Evolutionary conservation across 2,888 invertebrate genomes (phyloP).

Genomic region (Tachina lurida): DNA sequence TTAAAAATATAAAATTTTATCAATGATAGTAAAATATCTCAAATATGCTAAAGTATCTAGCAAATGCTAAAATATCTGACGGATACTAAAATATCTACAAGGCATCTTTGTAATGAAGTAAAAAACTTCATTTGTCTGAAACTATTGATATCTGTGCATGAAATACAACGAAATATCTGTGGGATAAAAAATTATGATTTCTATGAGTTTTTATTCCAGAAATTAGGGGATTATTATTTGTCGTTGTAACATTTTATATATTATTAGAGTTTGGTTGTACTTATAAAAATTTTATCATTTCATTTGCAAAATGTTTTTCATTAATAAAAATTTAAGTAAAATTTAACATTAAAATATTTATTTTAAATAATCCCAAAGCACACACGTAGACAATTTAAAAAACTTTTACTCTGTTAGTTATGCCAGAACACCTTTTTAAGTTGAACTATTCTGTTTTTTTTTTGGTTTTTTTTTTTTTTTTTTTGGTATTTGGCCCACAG

Average conservation of each 20-base stretch:
- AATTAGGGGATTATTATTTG: neutral
- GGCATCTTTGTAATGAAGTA: no score
- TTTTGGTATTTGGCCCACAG: constrained; percentile 51
- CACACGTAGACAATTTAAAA: constrained; percentile 32
- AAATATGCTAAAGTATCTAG: neutral
- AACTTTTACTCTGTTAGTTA: neutral
- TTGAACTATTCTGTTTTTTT: constrained; percentile 25
- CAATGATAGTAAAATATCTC: neutral
- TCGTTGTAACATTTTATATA: neutral
- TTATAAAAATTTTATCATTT: neutral
- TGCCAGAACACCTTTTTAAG: constrained; percentile 61
- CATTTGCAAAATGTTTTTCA: neutral
- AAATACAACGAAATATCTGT: no score
- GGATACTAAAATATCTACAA: neutral
- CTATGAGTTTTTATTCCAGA: no score
- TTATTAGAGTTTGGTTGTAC: no score
- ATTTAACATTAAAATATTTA: constrained; percentile 36
- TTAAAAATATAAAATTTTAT: neutral
- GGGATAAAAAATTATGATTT: no score
- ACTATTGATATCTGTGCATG: no score
- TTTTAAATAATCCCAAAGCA: neutral
- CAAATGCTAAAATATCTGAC: neutral
- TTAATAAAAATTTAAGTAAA: constrained; percentile 37
- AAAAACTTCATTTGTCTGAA: no score
- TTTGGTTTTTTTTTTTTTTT: neutral